Percentiles rank a stretch among this genome's conserved stretches.
These are phyloP conservation scores for Thunnus maccoyii DNA, from an alignment of 2,113 vertebrate genomes.

Conservation along the genomic window DNA sequence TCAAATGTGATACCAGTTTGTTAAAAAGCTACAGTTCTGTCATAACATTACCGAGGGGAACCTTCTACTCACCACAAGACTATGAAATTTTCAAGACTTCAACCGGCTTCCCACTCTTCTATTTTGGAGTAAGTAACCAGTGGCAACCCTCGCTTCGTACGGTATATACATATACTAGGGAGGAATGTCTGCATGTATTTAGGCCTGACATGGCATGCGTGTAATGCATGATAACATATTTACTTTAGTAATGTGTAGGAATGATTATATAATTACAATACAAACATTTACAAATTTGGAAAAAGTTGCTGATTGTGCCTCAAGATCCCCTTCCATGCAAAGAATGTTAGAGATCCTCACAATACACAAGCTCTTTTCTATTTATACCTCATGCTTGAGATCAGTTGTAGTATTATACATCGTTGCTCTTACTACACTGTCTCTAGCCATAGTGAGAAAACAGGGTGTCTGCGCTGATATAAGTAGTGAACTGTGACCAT, in stretches of 20 bases:
- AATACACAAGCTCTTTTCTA: slow-evolving; percentile 61
- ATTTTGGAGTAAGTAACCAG: slow-evolving; percentile 20
- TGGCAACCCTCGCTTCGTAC: slow-evolving; percentile 36
- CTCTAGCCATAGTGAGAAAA: slow-evolving; percentile 66
- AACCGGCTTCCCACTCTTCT: slow-evolving; percentile 13
- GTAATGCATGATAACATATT: slow-evolving; percentile 81
- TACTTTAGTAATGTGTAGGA: slow-evolving; percentile 76
- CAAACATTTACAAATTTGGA: slow-evolving; percentile 86
- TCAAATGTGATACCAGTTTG: slow-evolving; percentile 33
- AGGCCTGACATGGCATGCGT: slow-evolving; percentile 80
- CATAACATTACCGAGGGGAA: slow-evolving; percentile 8
- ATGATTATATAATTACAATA: slow-evolving; percentile 84
- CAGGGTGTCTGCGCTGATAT: slow-evolving; percentile 54
- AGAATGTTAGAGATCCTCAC: slow-evolving; percentile 72
- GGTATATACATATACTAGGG: slow-evolving; percentile 77
- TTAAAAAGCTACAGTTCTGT: slow-evolving; percentile 53
- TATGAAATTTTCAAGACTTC: slow-evolving; percentile 35
- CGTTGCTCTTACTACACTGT: slow-evolving; percentile 29
- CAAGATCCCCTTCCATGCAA: slow-evolving; percentile 80
- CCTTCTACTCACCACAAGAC: slow-evolving; percentile 42
- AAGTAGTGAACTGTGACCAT: slow-evolving; percentile 65
- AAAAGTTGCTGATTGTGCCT: slow-evolving; percentile 77
- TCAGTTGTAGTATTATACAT: slow-evolving; percentile 40
- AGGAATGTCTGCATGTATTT: slow-evolving; percentile 65
- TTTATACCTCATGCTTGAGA: slow-evolving; percentile 49